These are phyloP conservation scores for Teleiodes luculella DNA, from an alignment of 2,888 invertebrate genomes.

Conservation along the genomic window DNA sequence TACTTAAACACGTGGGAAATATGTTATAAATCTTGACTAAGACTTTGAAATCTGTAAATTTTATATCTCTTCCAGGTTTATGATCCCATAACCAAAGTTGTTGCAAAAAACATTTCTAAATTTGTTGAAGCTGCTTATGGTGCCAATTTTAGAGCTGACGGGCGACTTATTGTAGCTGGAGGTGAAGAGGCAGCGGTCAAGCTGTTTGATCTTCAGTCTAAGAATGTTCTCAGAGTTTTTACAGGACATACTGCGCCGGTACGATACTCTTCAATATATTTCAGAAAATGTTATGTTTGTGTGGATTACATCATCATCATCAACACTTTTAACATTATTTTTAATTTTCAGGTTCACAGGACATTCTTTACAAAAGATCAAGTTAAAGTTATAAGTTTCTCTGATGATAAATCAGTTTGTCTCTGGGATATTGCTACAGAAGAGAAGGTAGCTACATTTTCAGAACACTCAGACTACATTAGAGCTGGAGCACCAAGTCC, in stretches of 20 bases:
- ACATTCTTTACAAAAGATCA: conserved; percentile 89
- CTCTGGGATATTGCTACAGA: conserved; percentile 96
- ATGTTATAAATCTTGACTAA: too few relatives aligned
- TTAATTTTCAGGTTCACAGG: conserved; percentile 81
- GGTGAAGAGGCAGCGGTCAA: conserved; percentile 93
- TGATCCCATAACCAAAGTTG: conserved; percentile 90
- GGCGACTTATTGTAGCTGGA: conserved; percentile 90
- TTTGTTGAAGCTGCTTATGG: conserved; percentile 92
- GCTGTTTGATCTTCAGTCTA: conserved; percentile 92
- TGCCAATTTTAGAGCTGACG: conserved; percentile 89
- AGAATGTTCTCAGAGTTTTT: conserved; percentile 89
- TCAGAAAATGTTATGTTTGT: too few relatives aligned
- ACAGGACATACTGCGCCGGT: conserved; percentile 89
- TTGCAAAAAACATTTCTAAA: conserved; percentile 88
- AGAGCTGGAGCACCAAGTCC: conserved; percentile 90
- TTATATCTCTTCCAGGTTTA: conserved; percentile 87
- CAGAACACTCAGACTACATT: conserved; percentile 88
- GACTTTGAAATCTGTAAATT: too few relatives aligned
- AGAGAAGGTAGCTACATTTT: conserved; percentile 81
- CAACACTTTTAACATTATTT: not conserved
- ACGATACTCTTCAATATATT: conserved; percentile 32
- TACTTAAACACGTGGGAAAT: too few relatives aligned
- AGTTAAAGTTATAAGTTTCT: conserved; percentile 89
- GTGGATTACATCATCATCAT: too few relatives aligned
- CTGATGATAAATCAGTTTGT: conserved; percentile 92